Evolutionary conservation across 2,113 vertebrate genomes (phyloP).

Genomic region (Aplodontia rufa): DNA sequence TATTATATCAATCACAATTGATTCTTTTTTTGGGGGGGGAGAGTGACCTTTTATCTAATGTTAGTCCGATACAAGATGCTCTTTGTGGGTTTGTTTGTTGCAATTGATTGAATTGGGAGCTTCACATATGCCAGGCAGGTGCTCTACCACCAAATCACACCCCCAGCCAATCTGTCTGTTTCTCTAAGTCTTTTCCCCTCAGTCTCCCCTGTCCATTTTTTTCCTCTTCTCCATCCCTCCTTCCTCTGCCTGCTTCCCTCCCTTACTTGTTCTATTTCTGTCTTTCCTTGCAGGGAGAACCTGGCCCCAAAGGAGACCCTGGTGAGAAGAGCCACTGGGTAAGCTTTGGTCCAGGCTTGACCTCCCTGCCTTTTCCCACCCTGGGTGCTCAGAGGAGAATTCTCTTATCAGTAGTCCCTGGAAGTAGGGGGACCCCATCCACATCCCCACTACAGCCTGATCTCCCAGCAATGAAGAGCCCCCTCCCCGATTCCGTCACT

Average conservation of each 20-base stretch:
- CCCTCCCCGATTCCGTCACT: not conserved
- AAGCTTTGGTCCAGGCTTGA: slow-evolving; percentile 79
- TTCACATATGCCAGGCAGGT: not conserved
- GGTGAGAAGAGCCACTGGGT: slow-evolving; percentile 95
- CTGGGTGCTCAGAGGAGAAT: not conserved
- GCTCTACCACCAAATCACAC: not conserved
- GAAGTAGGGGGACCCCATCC: not conserved
- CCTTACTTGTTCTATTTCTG: not conserved
- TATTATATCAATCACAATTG: not conserved
- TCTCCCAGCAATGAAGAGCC: not conserved
- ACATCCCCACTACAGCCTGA: not conserved
- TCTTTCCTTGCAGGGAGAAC: slow-evolving; percentile 87
- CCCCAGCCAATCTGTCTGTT: not conserved
- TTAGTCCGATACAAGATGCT: not conserved
- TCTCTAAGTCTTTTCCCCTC: not conserved
- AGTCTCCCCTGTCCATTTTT: not conserved
- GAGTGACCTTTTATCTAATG: not conserved
- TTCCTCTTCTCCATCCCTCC: not conserved
- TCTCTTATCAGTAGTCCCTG: not conserved
- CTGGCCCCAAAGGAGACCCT: slow-evolving; percentile 92
- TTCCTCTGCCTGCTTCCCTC: not conserved
- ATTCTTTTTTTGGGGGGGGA: too few species aligned
- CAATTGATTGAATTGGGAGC: not conserved
- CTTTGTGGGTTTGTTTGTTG: not conserved
- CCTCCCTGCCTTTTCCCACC: not conserved